A percentile compares a stretch with the other conserved stretches of the same genome.
Evolutionary conservation across 2,113 vertebrate species (phyloP).

Genomic region (Micronisus gabar): DNA sequence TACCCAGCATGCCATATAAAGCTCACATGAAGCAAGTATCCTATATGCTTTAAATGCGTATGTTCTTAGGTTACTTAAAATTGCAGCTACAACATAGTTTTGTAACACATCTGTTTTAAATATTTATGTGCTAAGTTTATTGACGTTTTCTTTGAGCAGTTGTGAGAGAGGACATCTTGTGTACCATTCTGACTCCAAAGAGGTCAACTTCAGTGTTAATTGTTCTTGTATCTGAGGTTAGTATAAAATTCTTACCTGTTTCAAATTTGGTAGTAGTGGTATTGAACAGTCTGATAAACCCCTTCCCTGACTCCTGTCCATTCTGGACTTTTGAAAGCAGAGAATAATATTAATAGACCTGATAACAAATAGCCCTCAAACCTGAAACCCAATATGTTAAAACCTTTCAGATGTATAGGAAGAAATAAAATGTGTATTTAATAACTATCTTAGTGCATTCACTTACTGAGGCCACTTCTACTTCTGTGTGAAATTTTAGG

Average conservation of each 20-base stretch:
- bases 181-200: background rate
- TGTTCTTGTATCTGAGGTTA: background rate
- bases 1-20: background rate
- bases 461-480: background rate
- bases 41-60: background rate
- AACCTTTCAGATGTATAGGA: background rate
- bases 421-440: background rate
- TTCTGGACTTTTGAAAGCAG: background rate
- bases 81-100: background rate
- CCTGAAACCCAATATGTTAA: fast-evolving
- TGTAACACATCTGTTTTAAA: background rate
- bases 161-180: background rate
- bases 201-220: background rate
- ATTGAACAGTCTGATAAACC: background rate
- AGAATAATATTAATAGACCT: background rate
- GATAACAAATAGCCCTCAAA: background rate
- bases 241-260: background rate
- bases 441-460: background rate
- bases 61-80: background rate
- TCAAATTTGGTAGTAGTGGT: background rate
- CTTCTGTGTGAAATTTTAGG: background rate
- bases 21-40: background rate
- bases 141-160: background rate
- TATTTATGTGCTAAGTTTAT: background rate
- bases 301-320: background rate